A percentile compares a stretch with the other conserved stretches of the same genome.
Conservation (phyloP, 2,888 invertebrate species). For the Andrena bicolor region DNA sequence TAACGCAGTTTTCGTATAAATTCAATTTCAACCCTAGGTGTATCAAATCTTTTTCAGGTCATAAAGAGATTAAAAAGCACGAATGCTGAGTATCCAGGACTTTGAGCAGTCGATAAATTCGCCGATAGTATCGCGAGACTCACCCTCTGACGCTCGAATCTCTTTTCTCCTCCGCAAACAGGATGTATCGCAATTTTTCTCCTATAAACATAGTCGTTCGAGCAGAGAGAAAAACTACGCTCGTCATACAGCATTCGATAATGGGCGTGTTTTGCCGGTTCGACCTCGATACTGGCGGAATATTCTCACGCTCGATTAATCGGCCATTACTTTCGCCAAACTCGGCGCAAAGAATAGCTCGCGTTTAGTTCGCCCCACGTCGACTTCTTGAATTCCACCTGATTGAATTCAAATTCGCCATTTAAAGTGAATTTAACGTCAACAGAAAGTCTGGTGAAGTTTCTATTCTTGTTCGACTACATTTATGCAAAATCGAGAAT, state of each 20-base stretch:
- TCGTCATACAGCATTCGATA: conserved; percentile 31
- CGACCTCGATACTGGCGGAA: conserved; percentile 14
- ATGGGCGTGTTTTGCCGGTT: conserved; percentile 30
- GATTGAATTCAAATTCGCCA: background rate
- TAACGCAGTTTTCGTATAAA: background rate
- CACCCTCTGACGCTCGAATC: background rate
- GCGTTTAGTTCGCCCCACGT: background rate
- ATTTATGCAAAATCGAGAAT: too few relatives aligned
- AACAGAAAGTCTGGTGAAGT: background rate
- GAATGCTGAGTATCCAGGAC: too few relatives aligned
- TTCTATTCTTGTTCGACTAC: background rate
- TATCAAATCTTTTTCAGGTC: too few relatives aligned
- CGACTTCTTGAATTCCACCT: background rate
- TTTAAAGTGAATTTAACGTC: background rate
- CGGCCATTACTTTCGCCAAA: conserved; percentile 39
- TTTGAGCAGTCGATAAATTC: background rate
- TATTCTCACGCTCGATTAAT: conserved; percentile 39
- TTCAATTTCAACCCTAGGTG: too few relatives aligned
- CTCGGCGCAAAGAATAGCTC: background rate
- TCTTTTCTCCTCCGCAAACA: background rate
- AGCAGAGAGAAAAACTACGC: conserved; percentile 13
- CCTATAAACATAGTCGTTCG: conserved; percentile 4
- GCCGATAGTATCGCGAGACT: background rate
- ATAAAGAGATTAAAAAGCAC: too few relatives aligned
- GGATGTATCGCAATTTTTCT: conserved; percentile 19